A percentile compares a stretch with the other conserved stretches of the same genome.
Conservation (phyloP, 2,113 vertebrate species). For the Rhinopomastus cyanomelas region DNA sequence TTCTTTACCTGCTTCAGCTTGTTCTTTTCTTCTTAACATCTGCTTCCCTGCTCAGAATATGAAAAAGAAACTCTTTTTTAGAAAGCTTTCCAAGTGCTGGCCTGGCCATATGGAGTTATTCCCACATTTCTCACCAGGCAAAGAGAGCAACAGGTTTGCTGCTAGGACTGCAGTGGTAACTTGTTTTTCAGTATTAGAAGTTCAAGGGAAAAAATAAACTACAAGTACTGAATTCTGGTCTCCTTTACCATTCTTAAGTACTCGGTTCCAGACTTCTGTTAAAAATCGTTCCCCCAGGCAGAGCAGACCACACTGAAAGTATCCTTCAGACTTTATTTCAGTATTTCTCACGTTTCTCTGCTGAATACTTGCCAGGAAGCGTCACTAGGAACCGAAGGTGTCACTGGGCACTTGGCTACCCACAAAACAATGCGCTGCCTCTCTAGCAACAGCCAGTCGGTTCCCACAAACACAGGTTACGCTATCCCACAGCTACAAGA, state of each 20-base stretch:
- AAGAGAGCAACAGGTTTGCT: neutral
- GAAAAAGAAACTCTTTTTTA: neutral
- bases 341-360: neutral
- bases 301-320: neutral
- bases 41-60: neutral
- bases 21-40: neutral
- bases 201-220: neutral
- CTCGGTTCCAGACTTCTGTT: neutral
- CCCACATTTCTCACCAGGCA: neutral
- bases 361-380: neutral
- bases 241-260: neutral
- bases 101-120: neutral
- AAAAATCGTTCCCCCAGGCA: neutral
- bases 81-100: neutral
- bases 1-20: neutral
- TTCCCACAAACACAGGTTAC: neutral
- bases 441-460: neutral
- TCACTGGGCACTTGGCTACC: neutral
- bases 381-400: neutral
- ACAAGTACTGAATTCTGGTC: neutral
- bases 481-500: neutral
- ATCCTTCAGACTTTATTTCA: neutral
- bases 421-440: neutral
- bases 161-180: neutral
- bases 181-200: neutral